Evolutionary conservation across 2,113 vertebrate genomes (phyloP).

Genomic region (Rhinoptilus africanus): DNA sequence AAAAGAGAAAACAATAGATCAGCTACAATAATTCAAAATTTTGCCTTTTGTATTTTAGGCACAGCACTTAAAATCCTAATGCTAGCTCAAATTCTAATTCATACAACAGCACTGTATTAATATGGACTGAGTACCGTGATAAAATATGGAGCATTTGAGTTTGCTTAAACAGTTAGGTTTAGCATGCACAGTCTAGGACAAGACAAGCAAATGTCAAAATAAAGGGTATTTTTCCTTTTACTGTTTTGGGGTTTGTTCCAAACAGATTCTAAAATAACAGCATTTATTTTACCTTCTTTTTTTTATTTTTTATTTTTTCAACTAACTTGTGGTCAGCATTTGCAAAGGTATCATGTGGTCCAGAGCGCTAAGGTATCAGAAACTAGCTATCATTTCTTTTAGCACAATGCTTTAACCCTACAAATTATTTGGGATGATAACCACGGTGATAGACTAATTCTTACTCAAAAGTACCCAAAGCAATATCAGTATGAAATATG

Average conservation of each 20-base stretch:
- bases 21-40: background rate
- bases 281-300: background rate
- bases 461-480: conserved; percentile 28
- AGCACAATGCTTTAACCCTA: background rate
- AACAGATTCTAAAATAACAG: background rate
- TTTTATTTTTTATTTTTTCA: background rate
- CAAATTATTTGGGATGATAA: background rate
- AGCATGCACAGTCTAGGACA: background rate
- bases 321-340: background rate
- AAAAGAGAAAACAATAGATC: background rate
- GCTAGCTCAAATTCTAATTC: background rate
- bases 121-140: background rate
- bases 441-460: background rate
- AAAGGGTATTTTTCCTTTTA: background rate
- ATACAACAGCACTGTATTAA: background rate
- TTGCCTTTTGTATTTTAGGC: background rate
- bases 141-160: background rate
- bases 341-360: too few relatives aligned
- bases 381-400: background rate
- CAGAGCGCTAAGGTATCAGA: conserved; percentile 9
- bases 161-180: conserved; percentile 1
- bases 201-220: conserved; percentile 18
- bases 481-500: background rate
- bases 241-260: background rate
- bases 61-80: background rate